Conservation (phyloP, 2,113 vertebrate genomes). For the Agapornis roseicollis region DNA sequence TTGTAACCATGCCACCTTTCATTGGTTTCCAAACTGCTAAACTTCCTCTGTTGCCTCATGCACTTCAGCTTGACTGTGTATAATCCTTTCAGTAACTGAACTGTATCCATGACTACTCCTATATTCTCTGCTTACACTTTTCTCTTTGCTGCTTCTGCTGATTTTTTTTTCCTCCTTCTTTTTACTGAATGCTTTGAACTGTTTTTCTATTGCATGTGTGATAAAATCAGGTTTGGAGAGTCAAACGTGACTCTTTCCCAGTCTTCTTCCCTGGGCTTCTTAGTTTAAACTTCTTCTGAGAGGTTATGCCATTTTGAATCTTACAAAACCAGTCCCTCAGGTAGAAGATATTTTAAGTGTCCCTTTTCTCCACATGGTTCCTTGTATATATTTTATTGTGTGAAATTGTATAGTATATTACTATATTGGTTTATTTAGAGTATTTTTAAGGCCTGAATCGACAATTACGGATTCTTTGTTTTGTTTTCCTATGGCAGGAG, state of each 20-base stretch:
- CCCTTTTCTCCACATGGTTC: not conserved
- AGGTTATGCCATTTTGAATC: not conserved
- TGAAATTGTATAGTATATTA: not conserved
- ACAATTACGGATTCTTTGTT: not conserved
- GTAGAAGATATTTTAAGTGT: not conserved
- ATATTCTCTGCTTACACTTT: not conserved
- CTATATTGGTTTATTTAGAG: not conserved
- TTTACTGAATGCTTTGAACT: not conserved
- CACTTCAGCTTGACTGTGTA: not conserved
- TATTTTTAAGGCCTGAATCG: not conserved
- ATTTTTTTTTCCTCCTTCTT: not conserved
- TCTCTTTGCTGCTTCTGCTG: not conserved
- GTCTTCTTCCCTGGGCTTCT: not conserved
- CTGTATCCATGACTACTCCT: slow-evolving; percentile 11
- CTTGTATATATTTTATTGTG: not conserved
- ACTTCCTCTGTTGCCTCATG: not conserved
- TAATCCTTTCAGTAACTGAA: not conserved
- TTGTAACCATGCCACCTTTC: not conserved
- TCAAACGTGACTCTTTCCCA: not conserved
- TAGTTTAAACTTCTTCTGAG: not conserved
- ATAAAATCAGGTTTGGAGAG: not conserved
- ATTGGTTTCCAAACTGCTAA: not conserved
- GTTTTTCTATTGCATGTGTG: not conserved
- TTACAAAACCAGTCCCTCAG: not conserved
- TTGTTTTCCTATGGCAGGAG: not conserved